phyloP scores from a whole-genome alignment of 2,888 invertebrate species.

The Empis livida region DNA sequence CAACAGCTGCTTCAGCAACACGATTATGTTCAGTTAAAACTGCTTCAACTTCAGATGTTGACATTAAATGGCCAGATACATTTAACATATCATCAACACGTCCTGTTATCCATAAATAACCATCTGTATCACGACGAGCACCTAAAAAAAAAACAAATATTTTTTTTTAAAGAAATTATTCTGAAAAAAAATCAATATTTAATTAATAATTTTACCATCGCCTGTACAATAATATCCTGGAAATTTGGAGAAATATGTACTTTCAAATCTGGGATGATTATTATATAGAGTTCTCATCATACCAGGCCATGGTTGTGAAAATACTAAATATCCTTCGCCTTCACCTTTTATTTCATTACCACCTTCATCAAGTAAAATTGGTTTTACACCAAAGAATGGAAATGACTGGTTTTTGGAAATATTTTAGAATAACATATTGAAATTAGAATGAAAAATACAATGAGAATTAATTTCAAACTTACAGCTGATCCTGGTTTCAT shows the following conservation, averaged over 20 bases:
- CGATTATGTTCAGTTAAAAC: slow-evolving; percentile 62
- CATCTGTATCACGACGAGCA: slow-evolving; percentile 81
- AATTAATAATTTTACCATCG: slow-evolving; percentile 75
- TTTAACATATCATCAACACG: slow-evolving; percentile 98
- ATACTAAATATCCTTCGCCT: slow-evolving; percentile 91
- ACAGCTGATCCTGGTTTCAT: slow-evolving; percentile 98
- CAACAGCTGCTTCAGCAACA: slow-evolving; percentile 93
- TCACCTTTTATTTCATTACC: slow-evolving; percentile 75
- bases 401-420: slow-evolving; percentile 52
- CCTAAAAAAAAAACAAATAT: too few relatives aligned
- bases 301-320: slow-evolving; percentile 93
- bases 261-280: slow-evolving; percentile 80
- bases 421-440: not conserved
- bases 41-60: slow-evolving; percentile 87
- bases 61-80: slow-evolving; percentile 95
- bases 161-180: not conserved
- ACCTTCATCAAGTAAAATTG: slow-evolving; percentile 74
- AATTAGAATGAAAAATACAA: not conserved
- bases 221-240: slow-evolving; percentile 97
- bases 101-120: slow-evolving; percentile 93
- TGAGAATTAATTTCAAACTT: slow-evolving; percentile 29
- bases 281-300: slow-evolving; percentile 92
- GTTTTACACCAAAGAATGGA: slow-evolving; percentile 95
- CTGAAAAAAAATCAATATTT: slow-evolving; percentile 2
- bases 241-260: slow-evolving; percentile 90